A percentile compares a stretch with the other conserved stretches of the same genome.
Evolutionary conservation across 2,113 vertebrate genomes (phyloP).

Genomic region (Muscicapa adusta): DNA sequence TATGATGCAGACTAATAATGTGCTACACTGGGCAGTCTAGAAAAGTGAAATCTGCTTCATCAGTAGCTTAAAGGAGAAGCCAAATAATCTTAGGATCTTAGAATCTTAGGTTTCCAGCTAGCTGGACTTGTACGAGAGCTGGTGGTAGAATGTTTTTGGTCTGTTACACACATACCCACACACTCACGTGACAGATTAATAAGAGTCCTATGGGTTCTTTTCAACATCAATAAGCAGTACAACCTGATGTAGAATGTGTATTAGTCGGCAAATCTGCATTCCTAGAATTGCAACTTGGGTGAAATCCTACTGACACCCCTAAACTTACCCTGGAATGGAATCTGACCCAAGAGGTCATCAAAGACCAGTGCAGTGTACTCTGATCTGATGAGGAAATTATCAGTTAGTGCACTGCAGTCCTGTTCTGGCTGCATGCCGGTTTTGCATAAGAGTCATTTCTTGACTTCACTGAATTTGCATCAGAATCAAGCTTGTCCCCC

Average conservation of each 20-base stretch:
- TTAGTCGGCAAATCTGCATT: neutral
- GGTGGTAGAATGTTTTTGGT: neutral
- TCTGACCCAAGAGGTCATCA: neutral
- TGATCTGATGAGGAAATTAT: neutral
- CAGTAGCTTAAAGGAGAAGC: neutral
- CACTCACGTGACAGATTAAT: fast-evolving
- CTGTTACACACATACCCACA: fast-evolving
- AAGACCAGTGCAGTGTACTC: neutral
- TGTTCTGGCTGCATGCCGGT: neutral
- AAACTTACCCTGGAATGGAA: neutral
- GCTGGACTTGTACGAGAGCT: neutral
- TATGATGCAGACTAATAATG: neutral
- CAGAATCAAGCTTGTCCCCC: neutral
- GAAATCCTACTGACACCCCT: neutral
- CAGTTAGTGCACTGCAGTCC: neutral
- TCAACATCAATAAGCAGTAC: neutral
- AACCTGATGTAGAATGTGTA: neutral
- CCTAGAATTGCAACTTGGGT: neutral
- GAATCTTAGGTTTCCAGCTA: neutral
- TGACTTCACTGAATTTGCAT: neutral
- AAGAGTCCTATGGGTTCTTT: neutral
- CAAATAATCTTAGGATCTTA: neutral
- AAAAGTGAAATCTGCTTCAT: neutral
- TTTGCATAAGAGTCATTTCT: neutral
- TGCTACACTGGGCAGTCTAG: neutral